Conservation (phyloP, 2,797 vertebrate genomes). For the Uromys caudimaculatus region DNA sequence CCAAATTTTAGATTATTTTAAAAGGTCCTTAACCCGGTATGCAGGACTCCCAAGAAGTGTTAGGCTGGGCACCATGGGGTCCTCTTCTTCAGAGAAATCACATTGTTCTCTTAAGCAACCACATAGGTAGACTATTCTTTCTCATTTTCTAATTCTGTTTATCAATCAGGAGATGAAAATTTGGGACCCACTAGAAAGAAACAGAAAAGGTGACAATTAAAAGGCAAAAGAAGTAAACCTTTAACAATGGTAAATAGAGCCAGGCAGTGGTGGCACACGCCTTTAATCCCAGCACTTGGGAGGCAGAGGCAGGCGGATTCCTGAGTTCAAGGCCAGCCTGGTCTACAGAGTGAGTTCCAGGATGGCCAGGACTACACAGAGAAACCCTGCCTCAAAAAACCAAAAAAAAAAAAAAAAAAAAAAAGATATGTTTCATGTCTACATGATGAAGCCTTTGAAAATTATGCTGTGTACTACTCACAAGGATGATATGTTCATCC, state of each 20-base stretch:
- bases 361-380: no score
- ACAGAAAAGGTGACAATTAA: conserved; percentile 56
- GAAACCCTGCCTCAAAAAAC: no score
- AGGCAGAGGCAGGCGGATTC: no score
- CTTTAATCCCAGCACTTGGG: no score
- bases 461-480: conserved; percentile 54
- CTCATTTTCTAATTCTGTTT: conserved; percentile 68
- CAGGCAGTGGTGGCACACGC: no score
- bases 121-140: not conserved
- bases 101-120: conserved; percentile 58
- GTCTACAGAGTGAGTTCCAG: no score
- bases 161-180: conserved; percentile 65
- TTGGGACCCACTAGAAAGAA: conserved; percentile 58
- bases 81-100: conserved; percentile 66
- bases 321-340: no score
- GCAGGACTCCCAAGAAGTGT: conserved; percentile 68
- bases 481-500: conserved; percentile 43
- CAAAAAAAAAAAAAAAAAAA: no score
- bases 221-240: conserved; percentile 30
- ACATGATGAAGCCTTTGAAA: conserved; percentile 18
- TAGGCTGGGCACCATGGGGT: conserved; percentile 19
- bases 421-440: conserved; percentile 14
- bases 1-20: conserved; percentile 73
- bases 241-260: conserved; percentile 26
- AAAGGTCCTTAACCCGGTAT: conserved; percentile 72